Evolutionary conservation across 2,888 invertebrate genomes (phyloP).

Genomic region (Xestia rhomboidea): DNA sequence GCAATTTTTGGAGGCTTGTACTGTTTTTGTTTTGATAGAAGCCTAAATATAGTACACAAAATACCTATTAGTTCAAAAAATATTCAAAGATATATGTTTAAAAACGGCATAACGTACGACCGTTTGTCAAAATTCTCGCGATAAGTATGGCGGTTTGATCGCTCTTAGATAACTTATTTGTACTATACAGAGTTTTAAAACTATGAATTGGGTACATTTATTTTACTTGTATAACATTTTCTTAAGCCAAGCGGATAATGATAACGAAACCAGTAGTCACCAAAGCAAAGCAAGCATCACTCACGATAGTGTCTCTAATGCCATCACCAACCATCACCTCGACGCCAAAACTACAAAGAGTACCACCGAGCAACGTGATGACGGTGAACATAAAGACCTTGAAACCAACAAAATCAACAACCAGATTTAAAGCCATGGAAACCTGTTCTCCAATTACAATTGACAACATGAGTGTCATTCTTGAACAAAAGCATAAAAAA

Average conservation of each 20-base stretch:
- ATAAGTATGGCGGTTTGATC: no score
- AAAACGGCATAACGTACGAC: no score
- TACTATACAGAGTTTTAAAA: not conserved
- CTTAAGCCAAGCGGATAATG: not conserved
- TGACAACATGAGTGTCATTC: conserved; percentile 10
- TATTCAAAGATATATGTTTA: no score
- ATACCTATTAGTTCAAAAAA: no score
- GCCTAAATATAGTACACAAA: no score
- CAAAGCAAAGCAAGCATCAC: not conserved
- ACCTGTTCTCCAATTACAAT: not conserved
- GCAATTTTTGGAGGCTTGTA: no score
- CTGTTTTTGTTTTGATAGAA: no score
- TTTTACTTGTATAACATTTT: not conserved
- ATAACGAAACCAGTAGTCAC: not conserved
- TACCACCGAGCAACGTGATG: conserved; percentile 33
- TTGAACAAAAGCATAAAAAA: conserved; percentile 22
- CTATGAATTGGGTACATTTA: not conserved
- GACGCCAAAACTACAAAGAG: not conserved
- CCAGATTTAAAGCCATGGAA: not conserved
- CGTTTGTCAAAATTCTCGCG: no score
- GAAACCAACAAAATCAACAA: no score
- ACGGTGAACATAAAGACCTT: conserved; percentile 44
- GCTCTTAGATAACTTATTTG: not conserved
- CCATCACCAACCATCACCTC: not conserved
- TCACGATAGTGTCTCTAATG: not conserved